These are phyloP conservation scores for Papilio elwesi DNA, from an alignment of 2,888 invertebrate species.

Conservation along the genomic window DNA sequence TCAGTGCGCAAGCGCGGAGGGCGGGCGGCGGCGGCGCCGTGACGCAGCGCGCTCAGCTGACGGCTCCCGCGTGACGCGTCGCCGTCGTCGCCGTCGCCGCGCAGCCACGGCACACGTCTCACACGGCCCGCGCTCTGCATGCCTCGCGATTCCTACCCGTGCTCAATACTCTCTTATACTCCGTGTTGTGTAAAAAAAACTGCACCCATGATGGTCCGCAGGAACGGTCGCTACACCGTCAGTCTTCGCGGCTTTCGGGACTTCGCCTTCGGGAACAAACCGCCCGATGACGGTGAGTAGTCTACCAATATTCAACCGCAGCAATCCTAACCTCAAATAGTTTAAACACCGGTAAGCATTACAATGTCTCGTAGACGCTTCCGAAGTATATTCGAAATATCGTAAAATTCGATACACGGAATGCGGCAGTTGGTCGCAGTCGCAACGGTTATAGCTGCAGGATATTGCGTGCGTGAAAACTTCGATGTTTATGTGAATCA, in stretches of 20 bases:
- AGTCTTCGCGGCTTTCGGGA: slow-evolving; percentile 82
- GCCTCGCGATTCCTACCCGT: slow-evolving; percentile 55
- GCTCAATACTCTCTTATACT: slow-evolving; percentile 44
- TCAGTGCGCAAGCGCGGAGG: slow-evolving; percentile 72
- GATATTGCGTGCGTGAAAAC: slow-evolving; percentile 29
- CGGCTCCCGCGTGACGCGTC: slow-evolving; percentile 64
- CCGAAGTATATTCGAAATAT: slow-evolving; percentile 21
- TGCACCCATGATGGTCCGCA: slow-evolving; percentile 77
- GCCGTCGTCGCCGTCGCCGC: slow-evolving; percentile 54
- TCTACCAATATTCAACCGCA: slow-evolving; percentile 31
- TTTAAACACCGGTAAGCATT: slow-evolving; percentile 39
- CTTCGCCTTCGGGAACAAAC: slow-evolving; percentile 75
- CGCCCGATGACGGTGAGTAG: slow-evolving; percentile 77
- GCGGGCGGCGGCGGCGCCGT: slow-evolving; percentile 70
- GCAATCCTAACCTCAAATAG: slow-evolving; percentile 48
- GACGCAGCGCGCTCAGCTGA: too few species aligned
- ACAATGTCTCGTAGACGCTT: slow-evolving; percentile 32
- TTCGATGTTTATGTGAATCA: slow-evolving; percentile 29
- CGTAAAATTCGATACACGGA: slow-evolving; percentile 28
- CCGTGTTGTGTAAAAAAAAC: slow-evolving; percentile 51
- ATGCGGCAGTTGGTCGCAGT: slow-evolving; percentile 29
- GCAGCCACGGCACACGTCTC: slow-evolving; percentile 65
- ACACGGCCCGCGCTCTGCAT: slow-evolving; percentile 47
- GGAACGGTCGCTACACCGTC: slow-evolving; percentile 81
- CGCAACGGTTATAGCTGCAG: slow-evolving; percentile 35